A percentile compares a stretch with the other conserved stretches of the same genome.
These are phyloP conservation scores for Pygoscelis antarcticus DNA, from an alignment of 2,113 vertebrate species.

Conservation along the genomic window DNA sequence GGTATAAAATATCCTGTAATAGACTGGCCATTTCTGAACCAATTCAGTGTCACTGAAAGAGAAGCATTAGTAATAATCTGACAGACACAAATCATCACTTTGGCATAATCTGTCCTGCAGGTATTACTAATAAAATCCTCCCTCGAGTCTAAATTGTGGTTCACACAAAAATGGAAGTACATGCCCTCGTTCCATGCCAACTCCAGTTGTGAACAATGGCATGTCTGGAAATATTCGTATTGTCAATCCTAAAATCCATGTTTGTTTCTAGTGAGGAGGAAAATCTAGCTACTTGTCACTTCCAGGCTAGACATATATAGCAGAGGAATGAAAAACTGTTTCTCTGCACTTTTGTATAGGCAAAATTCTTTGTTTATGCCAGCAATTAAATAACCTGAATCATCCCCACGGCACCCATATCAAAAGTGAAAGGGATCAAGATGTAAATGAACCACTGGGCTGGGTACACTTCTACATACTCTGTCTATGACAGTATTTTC, in stretches of 20 bases:
- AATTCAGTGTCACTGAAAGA: not conserved
- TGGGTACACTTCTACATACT: accelerated
- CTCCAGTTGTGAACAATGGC: not conserved
- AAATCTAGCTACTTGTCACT: not conserved
- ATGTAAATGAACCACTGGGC: not conserved
- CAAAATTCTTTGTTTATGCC: not conserved
- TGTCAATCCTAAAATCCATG: not conserved
- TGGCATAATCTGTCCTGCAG: not conserved
- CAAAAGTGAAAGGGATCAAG: not conserved
- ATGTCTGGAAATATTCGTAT: not conserved
- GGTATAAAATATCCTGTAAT: not conserved
- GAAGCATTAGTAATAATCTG: not conserved
- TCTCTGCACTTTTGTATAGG: not conserved
- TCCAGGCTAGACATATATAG: not conserved
- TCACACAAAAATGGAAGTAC: not conserved
- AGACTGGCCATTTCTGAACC: not conserved
- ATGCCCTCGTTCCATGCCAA: not conserved
- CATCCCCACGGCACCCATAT: not conserved
- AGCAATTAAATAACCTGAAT: not conserved
- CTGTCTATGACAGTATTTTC: not conserved
- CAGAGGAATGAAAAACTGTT: not conserved
- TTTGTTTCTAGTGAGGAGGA: not conserved
- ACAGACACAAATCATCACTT: not conserved
- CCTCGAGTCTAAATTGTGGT: not conserved
- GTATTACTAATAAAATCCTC: not conserved